Evolutionary conservation across 1,140 invertebrate species (phyloP), one percentile per base, ranked within the genome.

Genomic region (Hypsibius dujardini): DNA sequence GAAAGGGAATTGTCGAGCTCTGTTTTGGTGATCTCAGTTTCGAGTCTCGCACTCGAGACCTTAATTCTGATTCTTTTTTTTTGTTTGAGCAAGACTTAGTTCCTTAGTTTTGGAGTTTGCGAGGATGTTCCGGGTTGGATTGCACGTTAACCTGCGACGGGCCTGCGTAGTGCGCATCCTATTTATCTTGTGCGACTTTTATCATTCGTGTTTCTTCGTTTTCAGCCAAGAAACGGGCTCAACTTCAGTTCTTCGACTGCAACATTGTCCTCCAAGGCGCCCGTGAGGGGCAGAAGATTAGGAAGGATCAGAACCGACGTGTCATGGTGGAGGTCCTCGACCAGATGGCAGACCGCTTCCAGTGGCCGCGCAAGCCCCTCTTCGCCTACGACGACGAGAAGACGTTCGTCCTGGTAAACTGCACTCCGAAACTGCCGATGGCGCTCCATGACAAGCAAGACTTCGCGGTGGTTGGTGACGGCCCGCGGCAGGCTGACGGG

Each of bases 311-410:
- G 62, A 67, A 67, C 42, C 62, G 62, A 42, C 7, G 7, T 42
- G 3, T 67, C 7, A 67, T 67, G 7, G 12, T 7, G 3, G 3
- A 14, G 7, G 42, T 42, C 3, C 7, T 67, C 45, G 12, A 7
- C 7, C 7, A 14, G 62, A 12, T 67, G 7, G 3, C 3, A 3
- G 7, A 67, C 3, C 62, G 42, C 7, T 42, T 7, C 3, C 7
- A 42, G 7, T 14, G 12, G 12, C 3, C 62, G 7, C 62, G n/a
- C 7, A 7, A 14, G 7, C 62, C 62, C 7, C 7, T 67, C 62
- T 67, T 67, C 42, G 62, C 62, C 7, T 67, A 67, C 62, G 62
- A 67, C 62, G 62, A 67, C 42, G 62, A 67, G 62, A 67, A 67
- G 42, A 67, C 62, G 7, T 42, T 67, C 3, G 62, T 67, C 3